A percentile compares a stretch with the other conserved stretches of the same genome.
phyloP scores from a whole-genome alignment of 2,797 vertebrate species.

The Strix occidentalis region DNA sequence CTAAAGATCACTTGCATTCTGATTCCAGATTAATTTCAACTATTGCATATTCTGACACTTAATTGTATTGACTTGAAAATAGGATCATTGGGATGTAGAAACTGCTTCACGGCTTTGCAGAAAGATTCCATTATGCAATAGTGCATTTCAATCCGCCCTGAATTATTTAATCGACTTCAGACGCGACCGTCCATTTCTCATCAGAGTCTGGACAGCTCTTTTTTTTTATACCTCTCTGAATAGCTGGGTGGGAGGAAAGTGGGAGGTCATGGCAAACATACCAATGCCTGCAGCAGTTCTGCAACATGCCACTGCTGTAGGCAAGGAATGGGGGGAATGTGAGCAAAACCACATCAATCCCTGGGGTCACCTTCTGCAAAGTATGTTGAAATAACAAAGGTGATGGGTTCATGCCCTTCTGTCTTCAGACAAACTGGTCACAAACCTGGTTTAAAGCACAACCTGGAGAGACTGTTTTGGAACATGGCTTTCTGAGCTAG shows the following conservation, averaged over 20 bases:
- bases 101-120: neutral
- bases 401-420: neutral
- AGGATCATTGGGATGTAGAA: neutral
- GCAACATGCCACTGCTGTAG: neutral
- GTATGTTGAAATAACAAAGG: fast-evolving
- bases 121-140: conserved; percentile 3
- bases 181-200: neutral
- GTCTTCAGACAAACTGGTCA: neutral
- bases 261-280: neutral
- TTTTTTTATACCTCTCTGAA: neutral
- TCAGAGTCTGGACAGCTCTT: neutral
- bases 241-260: neutral
- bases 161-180: conserved; percentile 30
- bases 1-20: neutral
- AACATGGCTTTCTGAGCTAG: neutral
- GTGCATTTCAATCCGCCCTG: neutral
- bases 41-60: neutral
- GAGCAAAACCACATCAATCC: neutral
- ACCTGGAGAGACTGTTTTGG: neutral
- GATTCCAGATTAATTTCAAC: conserved; percentile 5
- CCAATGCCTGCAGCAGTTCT: neutral
- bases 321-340: neutral
- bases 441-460: neutral
- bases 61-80: conserved; percentile 5
- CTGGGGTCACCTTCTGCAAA: neutral